These are phyloP conservation scores for Sarcophaga rosellei DNA, from an alignment of 2,888 invertebrate genomes.

Conservation along the genomic window DNA sequence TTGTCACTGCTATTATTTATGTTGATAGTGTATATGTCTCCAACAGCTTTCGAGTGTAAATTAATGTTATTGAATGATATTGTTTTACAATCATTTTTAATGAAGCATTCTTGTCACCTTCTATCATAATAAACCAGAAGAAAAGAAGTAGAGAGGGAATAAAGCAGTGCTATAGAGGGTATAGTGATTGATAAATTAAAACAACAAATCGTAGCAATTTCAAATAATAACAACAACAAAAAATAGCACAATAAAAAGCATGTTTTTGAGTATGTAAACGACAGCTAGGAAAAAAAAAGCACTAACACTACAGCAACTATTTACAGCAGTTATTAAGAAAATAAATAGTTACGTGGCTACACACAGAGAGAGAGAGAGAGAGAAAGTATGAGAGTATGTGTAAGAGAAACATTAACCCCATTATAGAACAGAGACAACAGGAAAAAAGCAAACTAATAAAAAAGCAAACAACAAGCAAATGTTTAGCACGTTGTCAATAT, in stretches of 20 bases:
- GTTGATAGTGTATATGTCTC: not conserved
- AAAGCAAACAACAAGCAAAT: constrained; percentile 6
- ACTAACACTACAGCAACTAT: too few relatives aligned
- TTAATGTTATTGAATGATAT: constrained; percentile 8
- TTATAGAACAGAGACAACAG: not conserved
- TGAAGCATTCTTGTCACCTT: not conserved
- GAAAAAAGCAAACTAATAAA: not conserved
- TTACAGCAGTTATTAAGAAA: too few relatives aligned
- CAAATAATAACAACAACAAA: not conserved
- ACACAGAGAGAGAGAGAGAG: too few relatives aligned
- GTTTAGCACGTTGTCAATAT: constrained; percentile 53
- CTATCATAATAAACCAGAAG: not conserved
- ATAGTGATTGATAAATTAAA: not conserved
- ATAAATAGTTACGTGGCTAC: too few relatives aligned
- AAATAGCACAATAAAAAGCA: not conserved
- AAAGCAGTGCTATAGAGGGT: not conserved
- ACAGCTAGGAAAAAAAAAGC: too few relatives aligned
- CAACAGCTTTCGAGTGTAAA: constrained; percentile 15
- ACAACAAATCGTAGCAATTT: not conserved
- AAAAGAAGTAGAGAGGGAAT: not conserved
- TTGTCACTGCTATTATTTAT: not conserved
- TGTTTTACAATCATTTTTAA: constrained; percentile 4
- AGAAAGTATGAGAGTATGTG: too few relatives aligned
- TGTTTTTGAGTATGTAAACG: too few relatives aligned
- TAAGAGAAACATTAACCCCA: too few relatives aligned